Base-by-base conservation (phyloP, 2,113 vertebrate genomes). In the Poecilia latipinna region DNA sequence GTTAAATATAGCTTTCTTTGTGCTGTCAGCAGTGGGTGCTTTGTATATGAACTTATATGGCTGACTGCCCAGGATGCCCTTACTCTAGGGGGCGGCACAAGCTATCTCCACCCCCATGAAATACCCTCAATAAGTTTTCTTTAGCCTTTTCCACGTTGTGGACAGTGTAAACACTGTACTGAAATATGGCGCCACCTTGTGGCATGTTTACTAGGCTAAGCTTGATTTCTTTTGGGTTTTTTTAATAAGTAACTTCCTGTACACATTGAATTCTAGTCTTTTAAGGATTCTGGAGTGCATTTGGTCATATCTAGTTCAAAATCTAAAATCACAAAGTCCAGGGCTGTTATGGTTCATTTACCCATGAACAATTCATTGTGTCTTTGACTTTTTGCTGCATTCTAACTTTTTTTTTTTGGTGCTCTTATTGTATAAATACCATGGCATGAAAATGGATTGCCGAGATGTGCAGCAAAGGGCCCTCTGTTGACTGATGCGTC, bases 351-450 rank as follows among this genome's bases (percentile, higher is more conserved):
- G 44, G 44, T 17, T 48, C 19, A 48, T 48, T 48, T 48, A 48
- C 13, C 44, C 44, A 48, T 48, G 17, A 48, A 48, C 13, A 15
- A 15, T 5, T 19, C 44, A 31, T 6, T 29, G 26, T 0, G 24
- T 29, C 13, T 0, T 12, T 44, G 54, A 75, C n/a, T 68, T 85
- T 71, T 78, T 61, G 17, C 44, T 48, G 44, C 44, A 19, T 48
- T 76, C 79, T 84, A n/a, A n/a, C n/a, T n/a, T n/a, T n/a, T n/a
- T n/a, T n/a, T 83, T 37, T 39, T 48, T n/a, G 67, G 57, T 84
- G 82, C 82, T 82, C 22, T 44, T 48, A 6, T 7, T 64, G 60
- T 71, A 42, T 32, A 24, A 61, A 73, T 72, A 66, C 61, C n/a
- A 2, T 11, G 69, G 69, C 12, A 44, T 33, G 54, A 66, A 65